A percentile compares a stretch with the other conserved stretches of the same genome.
These are phyloP conservation scores for Glaucidium brasilianum DNA, from an alignment of 2,113 vertebrate genomes.

Conservation along the genomic window DNA sequence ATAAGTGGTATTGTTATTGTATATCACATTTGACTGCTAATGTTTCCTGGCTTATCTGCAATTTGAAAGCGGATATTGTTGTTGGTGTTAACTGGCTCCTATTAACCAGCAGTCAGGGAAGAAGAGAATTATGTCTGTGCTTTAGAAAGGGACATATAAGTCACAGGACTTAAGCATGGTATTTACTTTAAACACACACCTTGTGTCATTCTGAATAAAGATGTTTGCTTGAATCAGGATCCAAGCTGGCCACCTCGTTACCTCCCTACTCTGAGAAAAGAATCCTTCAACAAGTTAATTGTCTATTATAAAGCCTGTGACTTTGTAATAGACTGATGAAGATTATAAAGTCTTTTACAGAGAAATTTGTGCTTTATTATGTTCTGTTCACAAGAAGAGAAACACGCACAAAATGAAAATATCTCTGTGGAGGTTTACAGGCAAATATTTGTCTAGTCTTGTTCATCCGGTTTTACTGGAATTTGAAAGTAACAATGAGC, in stretches of 20 bases:
- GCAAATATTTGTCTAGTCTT: not conserved
- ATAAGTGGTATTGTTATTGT: not conserved
- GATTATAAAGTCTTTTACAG: not conserved
- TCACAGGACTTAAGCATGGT: not conserved
- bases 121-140: not conserved
- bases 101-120: not conserved
- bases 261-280: not conserved
- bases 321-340: too few species aligned
- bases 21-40: not conserved
- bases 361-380: not conserved
- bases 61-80: not conserved
- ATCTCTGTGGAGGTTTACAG: not conserved
- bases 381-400: not conserved
- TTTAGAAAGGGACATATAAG: not conserved
- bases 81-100: not conserved
- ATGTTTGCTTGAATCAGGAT: not conserved
- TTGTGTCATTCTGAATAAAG: not conserved
- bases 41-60: not conserved
- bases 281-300: not conserved
- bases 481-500: not conserved
- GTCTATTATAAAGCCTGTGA: not conserved
- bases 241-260: not conserved
- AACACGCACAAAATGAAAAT: rapidly evolving
- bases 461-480: not conserved
- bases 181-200: not conserved